A percentile compares a stretch with the other conserved stretches of the same genome.
phyloP scores from a whole-genome alignment of 2,797 vertebrate genomes.

The Cichlasoma orientale region DNA sequence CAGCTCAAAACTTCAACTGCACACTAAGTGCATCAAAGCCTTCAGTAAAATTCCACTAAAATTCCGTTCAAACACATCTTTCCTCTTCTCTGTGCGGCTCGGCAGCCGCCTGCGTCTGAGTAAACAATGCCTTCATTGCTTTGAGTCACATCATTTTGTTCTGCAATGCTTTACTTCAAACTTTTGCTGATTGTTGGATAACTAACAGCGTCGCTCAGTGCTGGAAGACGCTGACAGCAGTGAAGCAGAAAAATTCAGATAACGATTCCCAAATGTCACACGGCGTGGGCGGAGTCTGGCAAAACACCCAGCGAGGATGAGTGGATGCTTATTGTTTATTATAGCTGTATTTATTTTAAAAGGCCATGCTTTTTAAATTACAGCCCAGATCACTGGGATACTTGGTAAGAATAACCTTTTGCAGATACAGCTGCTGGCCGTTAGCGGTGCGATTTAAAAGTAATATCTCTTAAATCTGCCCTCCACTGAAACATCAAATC shows the following conservation, averaged over 20 bases:
- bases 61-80: not conserved
- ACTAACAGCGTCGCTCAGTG: slow-evolving; percentile 13
- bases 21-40: not conserved
- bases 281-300: slow-evolving; percentile 37
- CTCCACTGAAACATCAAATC: slow-evolving; percentile 47
- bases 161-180: not conserved
- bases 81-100: slow-evolving; percentile 12
- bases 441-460: slow-evolving; percentile 53
- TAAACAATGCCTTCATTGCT: slow-evolving; percentile 2
- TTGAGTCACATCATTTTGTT: slow-evolving; percentile 1
- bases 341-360: slow-evolving; percentile 5
- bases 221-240: slow-evolving; percentile 47
- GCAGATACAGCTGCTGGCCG: slow-evolving; percentile 48
- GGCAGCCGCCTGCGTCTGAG: not conserved
- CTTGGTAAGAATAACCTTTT: slow-evolving; percentile 22
- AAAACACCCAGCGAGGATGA: slow-evolving; percentile 7
- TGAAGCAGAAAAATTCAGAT: slow-evolving; percentile 31
- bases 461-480: slow-evolving; percentile 57
- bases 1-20: not conserved
- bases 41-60: not conserved
- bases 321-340: slow-evolving; percentile 35
- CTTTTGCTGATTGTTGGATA: slow-evolving; percentile 24
- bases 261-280: slow-evolving; percentile 62
- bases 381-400: slow-evolving; percentile 7
- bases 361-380: slow-evolving; percentile 49